phyloP scores from a whole-genome alignment of 2,888 invertebrate species.

The Campaea margaritaria region DNA sequence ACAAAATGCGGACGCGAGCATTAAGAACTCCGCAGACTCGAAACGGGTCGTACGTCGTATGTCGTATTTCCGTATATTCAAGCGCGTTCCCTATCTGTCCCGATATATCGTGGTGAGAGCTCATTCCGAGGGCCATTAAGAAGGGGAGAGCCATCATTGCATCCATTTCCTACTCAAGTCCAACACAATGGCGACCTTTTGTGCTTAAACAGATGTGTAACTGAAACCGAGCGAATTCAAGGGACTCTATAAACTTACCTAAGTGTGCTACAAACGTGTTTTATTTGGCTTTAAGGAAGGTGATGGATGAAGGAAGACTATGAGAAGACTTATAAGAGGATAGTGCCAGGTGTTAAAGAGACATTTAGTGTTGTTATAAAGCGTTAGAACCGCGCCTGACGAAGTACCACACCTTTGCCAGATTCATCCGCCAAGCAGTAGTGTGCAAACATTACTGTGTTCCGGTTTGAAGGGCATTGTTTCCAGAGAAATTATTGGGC shows the following conservation, averaged over 20 bases:
- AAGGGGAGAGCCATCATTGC: constrained; percentile 59
- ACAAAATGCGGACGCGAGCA: constrained; percentile 4
- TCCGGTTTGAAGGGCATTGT: no score
- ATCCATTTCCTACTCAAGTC: constrained; percentile 57
- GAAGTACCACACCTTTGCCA: no score
- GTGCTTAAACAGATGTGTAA: constrained; percentile 40
- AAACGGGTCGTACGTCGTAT: constrained; percentile 32
- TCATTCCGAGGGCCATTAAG: constrained; percentile 63
- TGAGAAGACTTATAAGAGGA: not conserved
- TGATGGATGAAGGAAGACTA: not conserved
- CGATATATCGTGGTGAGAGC: constrained; percentile 56
- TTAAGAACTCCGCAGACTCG: not conserved
- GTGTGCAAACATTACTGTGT: no score
- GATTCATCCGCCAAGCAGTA: no score
- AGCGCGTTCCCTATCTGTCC: constrained; percentile 38
- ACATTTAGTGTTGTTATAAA: no score
- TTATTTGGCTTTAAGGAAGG: constrained; percentile 1
- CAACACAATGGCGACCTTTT: constrained; percentile 55
- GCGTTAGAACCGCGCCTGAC: no score
- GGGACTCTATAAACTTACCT: constrained; percentile 11
- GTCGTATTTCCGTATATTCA: constrained; percentile 36
- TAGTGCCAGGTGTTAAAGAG: not conserved
- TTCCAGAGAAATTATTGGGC: no score
- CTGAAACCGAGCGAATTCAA: constrained; percentile 27
- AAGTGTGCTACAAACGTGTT: constrained; percentile 30